phyloP scores from a whole-genome alignment of 2,888 invertebrate species.

The Hypena proboscidalis region DNA sequence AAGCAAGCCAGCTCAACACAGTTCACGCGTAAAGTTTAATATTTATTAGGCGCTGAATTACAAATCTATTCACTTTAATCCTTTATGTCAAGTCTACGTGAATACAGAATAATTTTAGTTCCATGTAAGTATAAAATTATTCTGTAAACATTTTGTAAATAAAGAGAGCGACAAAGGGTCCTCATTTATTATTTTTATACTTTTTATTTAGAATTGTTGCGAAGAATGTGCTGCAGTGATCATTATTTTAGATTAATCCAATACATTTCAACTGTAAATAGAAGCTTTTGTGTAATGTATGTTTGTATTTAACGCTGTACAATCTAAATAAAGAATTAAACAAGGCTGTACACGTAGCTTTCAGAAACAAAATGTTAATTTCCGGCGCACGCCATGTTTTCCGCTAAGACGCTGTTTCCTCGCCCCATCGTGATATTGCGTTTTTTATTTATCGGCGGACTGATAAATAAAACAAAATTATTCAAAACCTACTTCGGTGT shows the following conservation, averaged over 20 bases:
- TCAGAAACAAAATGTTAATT: slow-evolving; percentile 64
- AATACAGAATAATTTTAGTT: slow-evolving; percentile 9
- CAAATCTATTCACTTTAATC: no score
- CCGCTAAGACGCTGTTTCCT: slow-evolving; percentile 29
- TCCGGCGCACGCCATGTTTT: slow-evolving; percentile 56
- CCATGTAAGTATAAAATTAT: no score
- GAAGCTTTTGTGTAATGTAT: neutral
- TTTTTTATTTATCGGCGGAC: slow-evolving; percentile 24
- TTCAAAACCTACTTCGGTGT: no score
- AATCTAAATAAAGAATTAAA: slow-evolving; percentile 32
- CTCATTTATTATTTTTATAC: neutral
- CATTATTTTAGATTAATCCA: neutral
- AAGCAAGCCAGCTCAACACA: neutral
- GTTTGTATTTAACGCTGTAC: slow-evolving; percentile 3
- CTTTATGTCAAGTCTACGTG: no score
- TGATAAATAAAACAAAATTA: slow-evolving; percentile 21
- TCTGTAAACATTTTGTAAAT: neutral
- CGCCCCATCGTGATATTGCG: slow-evolving; percentile 34
- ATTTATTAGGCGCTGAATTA: no score
- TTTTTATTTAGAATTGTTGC: neutral
- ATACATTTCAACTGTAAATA: neutral
- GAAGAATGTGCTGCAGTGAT: neutral
- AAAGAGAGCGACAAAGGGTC: slow-evolving; percentile 10
- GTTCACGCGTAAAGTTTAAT: no score
- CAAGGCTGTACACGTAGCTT: slow-evolving; percentile 41